phyloP scores from a whole-genome alignment of 1,140 invertebrate species.

The Scaptodrosophila lebanonensis region DNA sequence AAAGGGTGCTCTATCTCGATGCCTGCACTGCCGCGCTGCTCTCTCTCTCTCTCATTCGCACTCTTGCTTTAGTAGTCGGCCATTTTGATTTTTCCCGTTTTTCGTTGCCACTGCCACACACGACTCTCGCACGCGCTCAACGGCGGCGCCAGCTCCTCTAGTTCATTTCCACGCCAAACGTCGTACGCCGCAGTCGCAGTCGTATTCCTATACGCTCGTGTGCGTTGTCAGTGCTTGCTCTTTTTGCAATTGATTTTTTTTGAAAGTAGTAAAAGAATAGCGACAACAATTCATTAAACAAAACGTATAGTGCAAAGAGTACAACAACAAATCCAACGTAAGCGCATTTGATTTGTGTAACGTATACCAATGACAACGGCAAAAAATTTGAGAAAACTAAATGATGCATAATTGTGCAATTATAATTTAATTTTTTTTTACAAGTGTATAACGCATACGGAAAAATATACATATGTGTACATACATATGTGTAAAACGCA shows the following conservation, averaged over 20 bases:
- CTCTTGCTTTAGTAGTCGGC: constrained; percentile 1
- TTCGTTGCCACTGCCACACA: constrained; percentile 9
- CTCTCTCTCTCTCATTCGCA: not conserved
- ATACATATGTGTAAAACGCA: constrained; percentile 40
- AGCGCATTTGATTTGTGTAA: constrained; percentile 8
- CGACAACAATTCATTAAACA: constrained; percentile 21
- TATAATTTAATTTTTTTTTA: no score
- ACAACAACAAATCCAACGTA: constrained; percentile 22
- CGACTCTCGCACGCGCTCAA: not conserved
- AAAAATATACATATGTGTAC: constrained; percentile 6
- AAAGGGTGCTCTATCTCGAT: no score
- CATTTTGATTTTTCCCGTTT: constrained; percentile 16
- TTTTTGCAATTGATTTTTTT: constrained; percentile 62
- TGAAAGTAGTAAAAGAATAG: constrained; percentile 45
- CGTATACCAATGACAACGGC: constrained; percentile 8
- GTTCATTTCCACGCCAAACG: constrained; percentile 48
- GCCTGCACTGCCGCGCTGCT: constrained; percentile 1
- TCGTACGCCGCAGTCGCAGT: constrained; percentile 54
- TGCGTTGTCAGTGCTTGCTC: constrained; percentile 49
- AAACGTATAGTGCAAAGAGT: constrained; percentile 27
- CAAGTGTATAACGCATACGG: constrained; percentile 19
- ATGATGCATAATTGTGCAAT: constrained; percentile 71
- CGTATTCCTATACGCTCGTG: constrained; percentile 47
- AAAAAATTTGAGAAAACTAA: constrained; percentile 9
- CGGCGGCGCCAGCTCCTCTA: constrained; percentile 13